Base-by-base conservation (phyloP, 2,888 invertebrate species). In the Priocnemis perturbator region DNA sequence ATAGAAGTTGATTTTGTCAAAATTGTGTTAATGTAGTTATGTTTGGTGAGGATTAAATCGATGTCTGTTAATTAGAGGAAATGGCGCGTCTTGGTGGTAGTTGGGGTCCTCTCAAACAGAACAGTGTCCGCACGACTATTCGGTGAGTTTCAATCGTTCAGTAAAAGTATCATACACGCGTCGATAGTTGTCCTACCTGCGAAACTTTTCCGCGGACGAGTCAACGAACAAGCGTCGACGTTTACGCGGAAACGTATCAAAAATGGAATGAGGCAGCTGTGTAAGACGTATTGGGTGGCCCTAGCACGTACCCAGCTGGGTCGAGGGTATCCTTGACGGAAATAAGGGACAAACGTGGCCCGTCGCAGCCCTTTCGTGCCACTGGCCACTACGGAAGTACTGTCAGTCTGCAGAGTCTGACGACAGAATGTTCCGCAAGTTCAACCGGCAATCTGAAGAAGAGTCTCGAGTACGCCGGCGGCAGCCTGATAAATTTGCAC, bases 41-140 rank as follows among this genome's bases (percentile, higher is more conserved):
- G 26, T 3, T 26, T 26, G 26, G 3, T 26, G 5, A 26, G 26
- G 2, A 3, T 37, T 37, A 37, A 37, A 11, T 37, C 7, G 14
- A 7, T 37, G 1, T 11, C 37, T 37, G 37, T 37, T 11, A 37
- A 37, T 37, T 90, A 96, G 96, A 95, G 90, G 96, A 96, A 91
- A 93, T 96, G 90, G 94, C 94, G 78, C 93, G 93, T 77, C 91
- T 95, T 83, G 93, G 93, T 83, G 92, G 94, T 84, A 95, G 95
- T 67, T 96, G 95, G 94, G 94, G 94, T 65, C 89, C 92, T 59
- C 92, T 91, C 23, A 90, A 90, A 71, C 87, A 88, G 86, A 23
- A 73, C 71, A 69, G 68, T 21, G 60, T 73, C 63, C 84, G 79
- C 67, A 78, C 79, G 20, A 80, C 83, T 17, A 81, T 85, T 55